Evolutionary conservation across 2,113 vertebrate species (phyloP), one percentile per base, ranked within the genome.

Genomic region (Ammodytes marinus): DNA sequence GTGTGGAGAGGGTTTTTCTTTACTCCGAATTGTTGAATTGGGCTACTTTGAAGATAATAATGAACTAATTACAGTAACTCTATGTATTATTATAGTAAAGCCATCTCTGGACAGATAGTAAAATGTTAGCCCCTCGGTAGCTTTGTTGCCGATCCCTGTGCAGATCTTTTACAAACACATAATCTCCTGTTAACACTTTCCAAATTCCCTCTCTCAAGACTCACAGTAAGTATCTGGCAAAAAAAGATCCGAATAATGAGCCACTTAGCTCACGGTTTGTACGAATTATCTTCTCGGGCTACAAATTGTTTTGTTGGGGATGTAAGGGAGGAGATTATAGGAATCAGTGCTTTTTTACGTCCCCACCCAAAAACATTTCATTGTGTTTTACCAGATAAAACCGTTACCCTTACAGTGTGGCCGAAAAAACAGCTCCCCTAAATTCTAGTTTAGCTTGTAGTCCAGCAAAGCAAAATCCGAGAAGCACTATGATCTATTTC

Each of bases 1-100:
- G 92, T 86, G 69, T 77, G 55, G 57, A 80, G 77, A 63, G 59
- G 35, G 5, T 58, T 45, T 17, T 57, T 85, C 43, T 69, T 74
- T 19, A 43, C 61, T 88, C 64, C 49, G 78, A 82, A 83, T 83
- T 67, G 69, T 82, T 58, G 69, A 78, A 77, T 81, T 65, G 57
- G 70, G 68, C 79, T 84, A 74, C 79, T 80, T 88, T 92, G 82
- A 92, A 88, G 27, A 27, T 27, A 91, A 81, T 88, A 85, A 91
- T 88, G 67, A 69, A 68, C 70, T 89, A 80, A 91, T 92, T 91
- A 85, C 72, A 71, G 61, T 67, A 89, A 88, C 80, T 80, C 90
- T 85, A 82, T 75, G 81, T 47, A 49, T 61, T 82, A 79, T 88
- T 89, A 79, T 86, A 74, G 27, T 54, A 47, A 76, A 50, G 54